Evolutionary conservation across 2,888 invertebrate species (phyloP).

Genomic region (Epistrophe grossulariae): DNA sequence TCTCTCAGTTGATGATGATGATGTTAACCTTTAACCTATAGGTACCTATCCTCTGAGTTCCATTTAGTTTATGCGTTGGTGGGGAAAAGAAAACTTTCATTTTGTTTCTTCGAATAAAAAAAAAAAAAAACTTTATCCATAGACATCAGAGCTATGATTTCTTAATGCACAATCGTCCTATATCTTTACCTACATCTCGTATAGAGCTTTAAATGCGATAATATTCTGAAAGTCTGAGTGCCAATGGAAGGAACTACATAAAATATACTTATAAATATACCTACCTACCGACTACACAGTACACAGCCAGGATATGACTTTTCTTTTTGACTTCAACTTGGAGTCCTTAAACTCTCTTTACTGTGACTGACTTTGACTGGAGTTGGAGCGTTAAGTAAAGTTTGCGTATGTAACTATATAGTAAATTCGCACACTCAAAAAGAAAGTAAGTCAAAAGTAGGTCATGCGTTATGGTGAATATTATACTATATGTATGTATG

Average conservation of each 20-base stretch:
- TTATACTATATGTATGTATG: background rate
- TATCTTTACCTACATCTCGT: background rate
- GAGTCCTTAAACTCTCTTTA: slow-evolving; percentile 22
- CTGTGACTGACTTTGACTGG: slow-evolving; percentile 49
- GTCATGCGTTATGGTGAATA: slow-evolving; percentile 50
- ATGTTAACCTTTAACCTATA: slow-evolving; percentile 9
- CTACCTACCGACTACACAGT: too few species aligned
- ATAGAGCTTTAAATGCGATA: slow-evolving; percentile 9
- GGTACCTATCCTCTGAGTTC: background rate
- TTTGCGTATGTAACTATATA: slow-evolving; percentile 38
- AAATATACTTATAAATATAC: background rate
- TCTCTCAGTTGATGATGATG: background rate
- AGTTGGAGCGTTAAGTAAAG: slow-evolving; percentile 55
- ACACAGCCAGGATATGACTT: slow-evolving; percentile 38
- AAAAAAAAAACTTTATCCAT: slow-evolving; percentile 51
- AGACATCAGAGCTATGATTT: slow-evolving; percentile 24
- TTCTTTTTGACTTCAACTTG: slow-evolving; percentile 35
- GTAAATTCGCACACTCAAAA: slow-evolving; percentile 34
- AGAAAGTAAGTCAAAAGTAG: slow-evolving; percentile 50
- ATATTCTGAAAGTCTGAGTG: slow-evolving; percentile 16
- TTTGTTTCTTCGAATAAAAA: slow-evolving; percentile 14
- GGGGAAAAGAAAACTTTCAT: background rate
- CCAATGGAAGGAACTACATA: slow-evolving; percentile 18
- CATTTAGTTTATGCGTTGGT: slow-evolving; percentile 7
- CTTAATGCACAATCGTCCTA: slow-evolving; percentile 39